Evolutionary conservation across 1,140 invertebrate genomes (phyloP).

Genomic region (Leguminivora glycinivorella): DNA sequence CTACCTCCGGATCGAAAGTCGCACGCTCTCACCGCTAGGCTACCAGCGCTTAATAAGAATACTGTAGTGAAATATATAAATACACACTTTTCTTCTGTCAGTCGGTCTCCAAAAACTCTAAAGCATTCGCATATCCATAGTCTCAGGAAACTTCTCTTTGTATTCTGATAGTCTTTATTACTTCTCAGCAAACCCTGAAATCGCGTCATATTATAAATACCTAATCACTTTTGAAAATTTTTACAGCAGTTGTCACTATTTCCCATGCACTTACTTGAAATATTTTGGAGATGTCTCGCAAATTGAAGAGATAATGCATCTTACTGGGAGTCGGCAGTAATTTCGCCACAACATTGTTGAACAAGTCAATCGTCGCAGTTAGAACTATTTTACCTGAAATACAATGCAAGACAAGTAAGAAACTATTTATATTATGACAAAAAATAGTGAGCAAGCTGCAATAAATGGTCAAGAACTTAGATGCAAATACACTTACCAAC

Average conservation of each 20-base stretch:
- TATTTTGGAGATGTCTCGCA: slow-evolving; percentile 91
- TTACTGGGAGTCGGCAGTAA: slow-evolving; percentile 92
- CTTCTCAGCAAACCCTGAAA: slow-evolving; percentile 86
- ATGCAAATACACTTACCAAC: slow-evolving; percentile 70
- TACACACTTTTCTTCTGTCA: slow-evolving; percentile 85
- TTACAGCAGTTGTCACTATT: neutral
- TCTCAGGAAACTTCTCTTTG: slow-evolving; percentile 83
- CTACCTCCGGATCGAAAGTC: no score
- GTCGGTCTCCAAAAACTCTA: slow-evolving; percentile 89
- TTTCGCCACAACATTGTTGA: slow-evolving; percentile 83
- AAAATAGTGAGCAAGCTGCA: neutral
- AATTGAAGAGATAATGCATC: slow-evolving; percentile 93
- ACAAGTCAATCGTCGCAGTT: slow-evolving; percentile 86
- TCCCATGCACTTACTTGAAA: slow-evolving; percentile 72
- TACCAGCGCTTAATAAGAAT: no score
- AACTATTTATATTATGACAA: no score
- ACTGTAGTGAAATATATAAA: slow-evolving; percentile 26
- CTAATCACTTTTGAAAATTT: neutral
- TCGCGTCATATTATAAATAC: slow-evolving; percentile 18
- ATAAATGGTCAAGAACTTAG: slow-evolving; percentile 8
- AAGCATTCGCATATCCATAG: slow-evolving; percentile 92
- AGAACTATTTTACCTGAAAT: slow-evolving; percentile 67
- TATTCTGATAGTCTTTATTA: slow-evolving; percentile 87
- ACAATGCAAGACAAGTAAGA: neutral
- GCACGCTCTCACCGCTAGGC: no score